phyloP scores from a whole-genome alignment of 2,888 invertebrate species.

The Athetis lepigone region DNA sequence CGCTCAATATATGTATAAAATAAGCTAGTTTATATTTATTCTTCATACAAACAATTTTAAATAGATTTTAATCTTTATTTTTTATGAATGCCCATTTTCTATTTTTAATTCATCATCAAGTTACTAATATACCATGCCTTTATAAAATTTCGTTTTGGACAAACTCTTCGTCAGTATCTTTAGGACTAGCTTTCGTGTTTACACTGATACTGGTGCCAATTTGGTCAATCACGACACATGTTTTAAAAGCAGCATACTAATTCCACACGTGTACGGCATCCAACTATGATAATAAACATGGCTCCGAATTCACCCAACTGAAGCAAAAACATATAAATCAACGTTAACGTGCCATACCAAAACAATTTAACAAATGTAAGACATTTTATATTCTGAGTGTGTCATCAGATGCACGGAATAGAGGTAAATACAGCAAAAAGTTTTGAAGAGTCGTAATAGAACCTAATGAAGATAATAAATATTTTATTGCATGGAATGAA shows the following conservation, averaged over 20 bases:
- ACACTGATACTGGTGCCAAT: constrained; percentile 5
- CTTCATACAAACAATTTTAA: too few relatives aligned
- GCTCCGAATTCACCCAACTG: constrained; percentile 17
- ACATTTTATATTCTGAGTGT: constrained; percentile 36
- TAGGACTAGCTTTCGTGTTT: background rate
- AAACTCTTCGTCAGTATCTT: background rate
- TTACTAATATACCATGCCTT: too few relatives aligned
- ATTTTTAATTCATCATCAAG: too few relatives aligned
- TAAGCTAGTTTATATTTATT: too few relatives aligned
- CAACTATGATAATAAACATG: constrained; percentile 23
- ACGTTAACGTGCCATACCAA: constrained; percentile 31
- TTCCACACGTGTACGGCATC: constrained; percentile 1
- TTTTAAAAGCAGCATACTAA: constrained; percentile 10
- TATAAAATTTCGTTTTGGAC: background rate
- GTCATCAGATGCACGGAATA: constrained; percentile 45
- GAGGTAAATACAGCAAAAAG: constrained; percentile 20
- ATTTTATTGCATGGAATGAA: constrained; percentile 43
- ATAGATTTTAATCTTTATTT: too few relatives aligned
- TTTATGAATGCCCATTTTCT: too few relatives aligned
- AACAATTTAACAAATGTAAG: constrained; percentile 44
- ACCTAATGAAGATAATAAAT: constrained; percentile 51
- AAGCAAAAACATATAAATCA: constrained; percentile 50
- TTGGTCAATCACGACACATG: background rate
- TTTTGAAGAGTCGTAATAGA: constrained; percentile 24
- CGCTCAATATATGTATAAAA: too few relatives aligned